These are phyloP conservation scores for Sebastes nivosus DNA, from an alignment of 2,797 vertebrate genomes.

Conservation along the genomic window DNA sequence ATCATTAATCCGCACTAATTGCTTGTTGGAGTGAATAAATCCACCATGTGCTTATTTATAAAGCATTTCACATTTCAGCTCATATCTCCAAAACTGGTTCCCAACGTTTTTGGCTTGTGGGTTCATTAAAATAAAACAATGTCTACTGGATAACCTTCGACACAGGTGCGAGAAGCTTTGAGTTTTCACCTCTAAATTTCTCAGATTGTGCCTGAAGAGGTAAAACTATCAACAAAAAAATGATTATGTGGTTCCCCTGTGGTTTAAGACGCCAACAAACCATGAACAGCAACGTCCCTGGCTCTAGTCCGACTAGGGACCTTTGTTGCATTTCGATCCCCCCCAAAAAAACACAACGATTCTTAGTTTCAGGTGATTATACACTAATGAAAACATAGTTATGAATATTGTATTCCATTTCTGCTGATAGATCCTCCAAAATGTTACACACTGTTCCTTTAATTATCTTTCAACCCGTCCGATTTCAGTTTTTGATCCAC, in stretches of 20 bases:
- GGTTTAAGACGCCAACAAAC: not conserved
- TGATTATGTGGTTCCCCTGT: not conserved
- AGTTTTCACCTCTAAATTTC: not conserved
- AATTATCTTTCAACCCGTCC: too few relatives aligned
- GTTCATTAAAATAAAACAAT: not conserved
- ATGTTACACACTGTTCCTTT: too few relatives aligned
- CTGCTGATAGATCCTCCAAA: fast-evolving
- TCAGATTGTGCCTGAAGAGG: not conserved
- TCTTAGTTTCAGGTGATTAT: too few relatives aligned
- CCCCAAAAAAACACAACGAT: too few relatives aligned
- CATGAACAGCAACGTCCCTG: not conserved
- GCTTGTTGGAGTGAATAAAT: not conserved
- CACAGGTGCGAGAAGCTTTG: not conserved
- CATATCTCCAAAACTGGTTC: not conserved
- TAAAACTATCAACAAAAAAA: not conserved
- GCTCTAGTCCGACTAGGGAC: not conserved
- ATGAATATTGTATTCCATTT: too few relatives aligned
- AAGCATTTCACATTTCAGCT: not conserved
- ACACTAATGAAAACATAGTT: too few relatives aligned
- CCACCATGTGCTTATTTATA: not conserved
- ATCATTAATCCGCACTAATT: not conserved
- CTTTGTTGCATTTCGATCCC: not conserved
- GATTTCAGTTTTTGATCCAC: too few relatives aligned
- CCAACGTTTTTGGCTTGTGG: not conserved
- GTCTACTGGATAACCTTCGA: not conserved